These are phyloP conservation scores for Cherax destructor DNA, from an alignment of 1,140 invertebrate genomes.

Conservation along the genomic window DNA sequence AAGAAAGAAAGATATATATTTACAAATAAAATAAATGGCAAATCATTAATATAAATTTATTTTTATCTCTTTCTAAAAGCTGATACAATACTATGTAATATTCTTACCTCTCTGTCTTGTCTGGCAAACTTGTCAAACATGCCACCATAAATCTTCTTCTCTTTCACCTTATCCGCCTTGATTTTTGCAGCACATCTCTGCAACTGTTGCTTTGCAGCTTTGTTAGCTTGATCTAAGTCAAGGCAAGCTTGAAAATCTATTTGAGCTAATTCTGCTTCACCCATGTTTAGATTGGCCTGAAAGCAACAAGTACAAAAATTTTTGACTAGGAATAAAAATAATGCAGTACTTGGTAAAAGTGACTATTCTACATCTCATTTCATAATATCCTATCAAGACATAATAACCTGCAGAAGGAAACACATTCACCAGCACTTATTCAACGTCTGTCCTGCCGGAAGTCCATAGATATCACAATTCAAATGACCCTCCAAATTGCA, in stretches of 20 bases:
- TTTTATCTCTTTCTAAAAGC: not conserved
- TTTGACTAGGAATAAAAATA: no score
- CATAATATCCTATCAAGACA: no score
- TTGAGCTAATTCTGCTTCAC: conserved; percentile 87
- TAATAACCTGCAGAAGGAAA: no score
- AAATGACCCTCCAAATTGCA: no score
- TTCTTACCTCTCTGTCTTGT: conserved; percentile 85
- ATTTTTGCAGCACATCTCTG: conserved; percentile 84
- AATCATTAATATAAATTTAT: no score
- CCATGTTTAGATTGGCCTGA: conserved; percentile 84
- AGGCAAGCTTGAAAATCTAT: conserved; percentile 86
- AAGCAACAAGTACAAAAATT: not conserved
- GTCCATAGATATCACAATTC: no score
- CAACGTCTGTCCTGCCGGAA: no score
- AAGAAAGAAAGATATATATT: no score
- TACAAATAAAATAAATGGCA: no score
- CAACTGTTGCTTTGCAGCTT: conserved; percentile 88
- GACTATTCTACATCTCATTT: no score
- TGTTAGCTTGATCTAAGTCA: conserved; percentile 85
- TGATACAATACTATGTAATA: not conserved
- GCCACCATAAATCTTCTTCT: conserved; percentile 93
- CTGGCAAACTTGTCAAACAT: conserved; percentile 92
- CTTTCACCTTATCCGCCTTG: conserved; percentile 85
- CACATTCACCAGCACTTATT: no score
- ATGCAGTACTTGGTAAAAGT: no score